Evolutionary conservation across 2,888 invertebrate genomes (phyloP), one percentile per base, ranked within the genome.

Genomic region (Nipponacmea schrenckii): DNA sequence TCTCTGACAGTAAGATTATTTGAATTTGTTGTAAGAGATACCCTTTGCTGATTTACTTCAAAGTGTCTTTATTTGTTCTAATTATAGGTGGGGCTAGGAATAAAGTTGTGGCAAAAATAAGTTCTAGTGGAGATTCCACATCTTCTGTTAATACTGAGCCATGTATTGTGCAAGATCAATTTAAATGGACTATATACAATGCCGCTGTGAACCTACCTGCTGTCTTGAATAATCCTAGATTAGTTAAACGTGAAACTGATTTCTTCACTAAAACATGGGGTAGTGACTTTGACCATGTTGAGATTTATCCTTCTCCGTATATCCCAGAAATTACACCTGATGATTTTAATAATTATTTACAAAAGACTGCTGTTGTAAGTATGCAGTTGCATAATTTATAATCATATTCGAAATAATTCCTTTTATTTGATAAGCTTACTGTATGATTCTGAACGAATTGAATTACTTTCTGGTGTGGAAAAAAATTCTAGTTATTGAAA

Each of bases 261-360:
- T 96, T 99, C 86, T 97, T 99, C 86, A 97, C 97, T 0, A 96
- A 96, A 89, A 96, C 96, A 75, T 99, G 98, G 98, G 98, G 99
- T 64, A 97, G 97, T 84, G 92, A 93, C 73, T 99, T 99, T 90
- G 92, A 96, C 26, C 97, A 97, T 77, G 91, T 92, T 39, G 92
- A 93, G 64, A 92, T 97, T 81, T 92, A 93, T 56, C 92, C 93
- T 79, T 94, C 95, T 82, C 93, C 93, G 0, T 93, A 94, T 88
- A 90, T 97, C 80, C 95, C 95, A 62, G 94, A 95, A 83, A 93
- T 98, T 73, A 93, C 92, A 20, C 92, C 93, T 86, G 92, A 92
- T 64, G 95, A 96, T 89, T 97, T 98, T 90, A 94, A 96, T 81
- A 91, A 92, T 45, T 98, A 98, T 88, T 91, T 96, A 79, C 93